Evolutionary conservation across 2,888 invertebrate species (phyloP).

Genomic region (Drosophila suboccidentalis): DNA sequence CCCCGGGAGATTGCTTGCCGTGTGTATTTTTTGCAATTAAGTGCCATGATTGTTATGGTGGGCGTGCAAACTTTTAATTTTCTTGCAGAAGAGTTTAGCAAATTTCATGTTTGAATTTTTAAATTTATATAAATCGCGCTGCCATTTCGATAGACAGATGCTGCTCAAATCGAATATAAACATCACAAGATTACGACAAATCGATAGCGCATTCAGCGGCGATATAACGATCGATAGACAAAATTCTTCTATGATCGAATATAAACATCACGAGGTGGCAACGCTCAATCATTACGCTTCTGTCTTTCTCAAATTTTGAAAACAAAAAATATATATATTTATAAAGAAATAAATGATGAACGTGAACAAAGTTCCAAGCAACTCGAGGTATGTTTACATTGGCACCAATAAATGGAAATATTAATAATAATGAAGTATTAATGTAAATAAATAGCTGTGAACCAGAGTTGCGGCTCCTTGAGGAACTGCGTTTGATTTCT

Average conservation of each 20-base stretch:
- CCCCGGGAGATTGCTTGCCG: constrained; percentile 5
- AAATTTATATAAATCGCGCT: background rate
- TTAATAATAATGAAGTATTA: background rate
- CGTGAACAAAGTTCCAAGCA: background rate
- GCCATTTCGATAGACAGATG: background rate
- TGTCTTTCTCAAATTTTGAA: background rate
- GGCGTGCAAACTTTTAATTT: background rate
- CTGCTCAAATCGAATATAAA: background rate
- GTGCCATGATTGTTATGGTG: background rate
- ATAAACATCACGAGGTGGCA: background rate
- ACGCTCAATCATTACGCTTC: background rate
- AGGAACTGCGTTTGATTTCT: background rate
- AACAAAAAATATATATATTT: background rate
- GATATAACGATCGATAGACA: background rate
- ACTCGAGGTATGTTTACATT: constrained; percentile 1
- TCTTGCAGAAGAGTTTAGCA: background rate
- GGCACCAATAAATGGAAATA: too few species aligned
- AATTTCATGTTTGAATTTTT: background rate
- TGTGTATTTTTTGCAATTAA: constrained; percentile 7
- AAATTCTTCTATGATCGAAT: constrained; percentile 1
- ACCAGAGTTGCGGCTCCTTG: too few species aligned
- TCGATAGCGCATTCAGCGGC: background rate
- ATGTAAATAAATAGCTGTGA: constrained; percentile 2
- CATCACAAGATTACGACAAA: background rate
- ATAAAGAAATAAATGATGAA: background rate